Base-by-base conservation (phyloP, 2,797 vertebrate species). In the Spheniscus humboldti region DNA sequence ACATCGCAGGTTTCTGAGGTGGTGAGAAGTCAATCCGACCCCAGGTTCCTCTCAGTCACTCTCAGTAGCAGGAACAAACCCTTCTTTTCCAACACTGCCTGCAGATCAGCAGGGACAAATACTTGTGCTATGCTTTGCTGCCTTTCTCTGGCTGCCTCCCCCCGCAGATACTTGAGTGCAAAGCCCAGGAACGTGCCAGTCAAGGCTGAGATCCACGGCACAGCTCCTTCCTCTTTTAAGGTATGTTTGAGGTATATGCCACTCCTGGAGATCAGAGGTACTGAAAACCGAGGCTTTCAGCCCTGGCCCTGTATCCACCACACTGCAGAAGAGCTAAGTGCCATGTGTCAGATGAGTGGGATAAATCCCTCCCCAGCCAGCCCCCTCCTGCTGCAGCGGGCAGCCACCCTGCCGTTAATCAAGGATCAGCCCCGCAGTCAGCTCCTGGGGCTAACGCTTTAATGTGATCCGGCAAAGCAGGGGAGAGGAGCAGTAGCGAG, bases 391-490 rank as follows among this genome's bases (percentile, higher is more conserved):
- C 69, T 23, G 48, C 67, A 50, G 66, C 47, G 6, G 67, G 67
- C 47, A 22, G 47, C 67, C 3, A 25, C n/a, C 67, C 47, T 45
- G 77, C 47, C 5, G 3, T 4, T 31, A 13, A 20, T 15, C 33
- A n/a, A 31, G n/a, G 23, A 30, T 45, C 48, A 78, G 39, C 15
- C 69, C 33, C 1, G 2, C 48, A 24, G 37, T 3, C 67, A 47
- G 35, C 31, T 73, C 67, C 63, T 3, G 2, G 30, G 19, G 20
- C 39, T 11, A 11, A 50, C 0, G 14, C 48, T 56, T 75, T 56
- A 14, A 3, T 11, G 35, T 10, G 52, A 41, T 11, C 52, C 6
- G 2, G 35, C 0, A 0, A 79, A 53, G 66, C 68, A 25, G 71
- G 37, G 31, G 23, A 75, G 41, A 85, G 35, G 15, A 82, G 41